Evolutionary conservation across 2,888 invertebrate species (phyloP).

Genomic region (Panzeria rudis): DNA sequence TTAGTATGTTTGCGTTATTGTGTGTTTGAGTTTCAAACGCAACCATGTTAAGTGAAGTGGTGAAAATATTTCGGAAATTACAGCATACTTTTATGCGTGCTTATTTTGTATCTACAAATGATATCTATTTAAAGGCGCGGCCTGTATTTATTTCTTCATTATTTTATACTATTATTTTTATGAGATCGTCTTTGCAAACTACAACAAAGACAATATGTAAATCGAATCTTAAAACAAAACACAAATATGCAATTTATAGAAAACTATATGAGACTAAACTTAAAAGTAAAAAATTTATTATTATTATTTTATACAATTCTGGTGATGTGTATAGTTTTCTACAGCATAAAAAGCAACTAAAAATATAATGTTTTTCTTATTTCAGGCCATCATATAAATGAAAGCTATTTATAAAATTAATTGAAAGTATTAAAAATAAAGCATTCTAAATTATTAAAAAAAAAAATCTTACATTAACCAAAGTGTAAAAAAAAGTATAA

Average conservation of each 20-base stretch:
- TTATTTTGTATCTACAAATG: conserved; percentile 44
- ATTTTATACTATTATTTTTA: neutral
- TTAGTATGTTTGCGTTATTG: neutral
- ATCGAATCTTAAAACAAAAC: neutral
- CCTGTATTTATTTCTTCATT: neutral
- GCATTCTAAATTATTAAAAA: neutral
- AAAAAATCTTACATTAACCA: neutral
- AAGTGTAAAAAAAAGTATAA: neutral
- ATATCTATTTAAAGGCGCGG: conserved; percentile 32
- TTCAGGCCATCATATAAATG: conserved; percentile 2
- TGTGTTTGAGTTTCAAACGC: neutral
- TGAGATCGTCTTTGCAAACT: conserved; percentile 8
- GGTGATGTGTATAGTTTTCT: no score
- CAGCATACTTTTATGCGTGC: conserved; percentile 27
- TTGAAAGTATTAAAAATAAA: neutral
- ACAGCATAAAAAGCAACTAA: neutral
- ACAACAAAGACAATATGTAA: neutral
- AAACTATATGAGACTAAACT: no score
- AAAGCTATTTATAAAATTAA: neutral
- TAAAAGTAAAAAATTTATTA: no score
- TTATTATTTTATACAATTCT: no score
- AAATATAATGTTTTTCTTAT: neutral
- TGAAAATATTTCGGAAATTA: conserved; percentile 14
- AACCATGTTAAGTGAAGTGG: neutral
- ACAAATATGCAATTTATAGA: neutral